Conservation (phyloP, 2,797 vertebrate species). For the Brachyrhaphis roseni region DNA sequence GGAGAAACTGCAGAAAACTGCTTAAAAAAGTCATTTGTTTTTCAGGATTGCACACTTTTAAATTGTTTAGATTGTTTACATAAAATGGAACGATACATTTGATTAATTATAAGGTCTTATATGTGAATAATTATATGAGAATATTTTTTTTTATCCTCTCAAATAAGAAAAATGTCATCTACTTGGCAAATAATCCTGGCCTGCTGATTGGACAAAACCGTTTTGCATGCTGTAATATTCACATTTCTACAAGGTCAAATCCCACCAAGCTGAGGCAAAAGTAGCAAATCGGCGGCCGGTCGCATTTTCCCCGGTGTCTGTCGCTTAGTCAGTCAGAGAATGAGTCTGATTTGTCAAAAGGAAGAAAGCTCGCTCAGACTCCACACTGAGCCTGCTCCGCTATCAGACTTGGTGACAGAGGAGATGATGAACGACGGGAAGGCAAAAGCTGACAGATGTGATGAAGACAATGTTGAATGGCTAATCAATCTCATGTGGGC, state of each 20-base stretch:
- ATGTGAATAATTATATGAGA: not conserved
- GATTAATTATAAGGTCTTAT: not conserved
- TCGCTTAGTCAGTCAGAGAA: slow-evolving; percentile 43
- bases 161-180: not conserved
- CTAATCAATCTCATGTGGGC: slow-evolving; percentile 70
- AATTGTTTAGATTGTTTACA: not conserved
- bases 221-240: not conserved
- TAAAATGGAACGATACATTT: not conserved
- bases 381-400: slow-evolving; percentile 39
- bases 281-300: slow-evolving; percentile 48
- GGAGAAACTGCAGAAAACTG: not conserved
- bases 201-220: not conserved
- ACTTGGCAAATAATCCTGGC: not conserved
- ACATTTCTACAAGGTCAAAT: slow-evolving; percentile 37
- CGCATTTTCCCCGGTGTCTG: slow-evolving; percentile 35
- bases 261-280: slow-evolving; percentile 25
- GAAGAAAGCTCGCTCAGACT: slow-evolving; percentile 50
- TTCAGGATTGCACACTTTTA: not conserved
- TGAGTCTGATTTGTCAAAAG: slow-evolving; percentile 49
- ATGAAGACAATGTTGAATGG: slow-evolving; percentile 65
- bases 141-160: not conserved
- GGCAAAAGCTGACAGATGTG: slow-evolving; percentile 71
- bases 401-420: slow-evolving; percentile 57
- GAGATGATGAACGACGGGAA: slow-evolving; percentile 63
- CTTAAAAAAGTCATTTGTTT: not conserved